Conservation (phyloP, 2,888 invertebrate genomes). For the Tetrapedia diversipes region DNA sequence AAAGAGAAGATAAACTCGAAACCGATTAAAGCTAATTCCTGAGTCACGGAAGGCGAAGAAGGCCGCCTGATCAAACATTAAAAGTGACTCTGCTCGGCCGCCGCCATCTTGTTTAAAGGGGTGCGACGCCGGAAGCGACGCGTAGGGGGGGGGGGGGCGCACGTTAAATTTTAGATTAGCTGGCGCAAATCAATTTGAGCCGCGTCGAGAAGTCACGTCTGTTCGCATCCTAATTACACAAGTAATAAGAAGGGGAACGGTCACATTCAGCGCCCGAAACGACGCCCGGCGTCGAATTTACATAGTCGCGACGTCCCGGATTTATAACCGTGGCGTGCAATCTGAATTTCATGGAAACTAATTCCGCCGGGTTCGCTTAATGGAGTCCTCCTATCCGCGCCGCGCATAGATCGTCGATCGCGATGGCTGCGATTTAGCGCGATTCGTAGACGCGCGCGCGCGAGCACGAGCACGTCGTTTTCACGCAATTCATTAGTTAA, state of each 20-base stretch:
- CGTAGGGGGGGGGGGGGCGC: no score
- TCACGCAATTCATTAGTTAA: constrained; percentile 63
- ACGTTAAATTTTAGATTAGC: constrained; percentile 26
- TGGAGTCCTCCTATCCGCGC: constrained; percentile 30
- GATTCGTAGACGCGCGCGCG: background rate
- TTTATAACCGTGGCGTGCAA: constrained; percentile 24
- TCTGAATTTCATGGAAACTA: constrained; percentile 46
- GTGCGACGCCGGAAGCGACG: no score
- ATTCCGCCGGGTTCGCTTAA: constrained; percentile 50
- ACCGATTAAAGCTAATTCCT: constrained; percentile 13
- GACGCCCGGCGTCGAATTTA: constrained; percentile 25
- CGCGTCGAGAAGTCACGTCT: background rate
- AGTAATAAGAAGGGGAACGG: constrained; percentile 32
- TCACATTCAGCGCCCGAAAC: constrained; percentile 1
- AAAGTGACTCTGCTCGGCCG: background rate
- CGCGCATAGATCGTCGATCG: constrained; percentile 13
- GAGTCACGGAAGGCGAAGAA: background rate
- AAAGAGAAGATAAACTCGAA: constrained; percentile 4
- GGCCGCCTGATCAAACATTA: constrained; percentile 9
- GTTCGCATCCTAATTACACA: constrained; percentile 36
- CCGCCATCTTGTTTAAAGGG: no score
- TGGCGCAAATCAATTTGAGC: constrained; percentile 20
- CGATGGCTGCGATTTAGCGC: constrained; percentile 15
- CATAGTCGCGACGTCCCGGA: constrained; percentile 20
- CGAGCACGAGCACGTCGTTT: background rate